Evolutionary conservation across 2,113 vertebrate genomes (phyloP), one percentile per base, ranked within the genome.

Genomic region (Myxocyprinus asiaticus): DNA sequence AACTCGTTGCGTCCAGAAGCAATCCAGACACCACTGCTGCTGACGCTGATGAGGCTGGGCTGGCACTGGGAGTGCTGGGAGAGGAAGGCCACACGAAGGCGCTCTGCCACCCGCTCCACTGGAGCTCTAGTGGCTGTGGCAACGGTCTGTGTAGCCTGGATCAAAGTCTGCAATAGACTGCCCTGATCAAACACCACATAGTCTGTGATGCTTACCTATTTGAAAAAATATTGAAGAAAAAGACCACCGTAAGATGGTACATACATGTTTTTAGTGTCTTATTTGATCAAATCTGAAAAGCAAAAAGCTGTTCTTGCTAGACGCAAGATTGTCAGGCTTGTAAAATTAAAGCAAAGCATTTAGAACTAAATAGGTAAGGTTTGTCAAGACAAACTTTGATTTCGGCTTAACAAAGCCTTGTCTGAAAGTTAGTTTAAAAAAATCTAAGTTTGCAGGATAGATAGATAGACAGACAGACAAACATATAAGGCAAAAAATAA

Each of bases 111-210:
- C 14, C 95, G 95, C 83, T 99, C 97, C 47, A 99, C 95, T 0
- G 98, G 97, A 0, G 90, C 96, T 81, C 95, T 94, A 53, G 97
- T 96, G 7, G 91, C 97, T 0, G 94, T 94, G 73, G 96, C 96
- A 73, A 98, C 95, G 0, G 94, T 95, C 9, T 98, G 97, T 0
- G 97, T 98, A 76, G 97, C 96, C 42, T 96, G 96, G 80, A 98
- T 93, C 65, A 98, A 91, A 0, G 95, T 97, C 91, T 98, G 97
- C 90, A 99, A 97, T 4, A 99, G 80, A 85, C 96, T 96, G 86
- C 94, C 94, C 90, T 98, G 97, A 85, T 99, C 97, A 17, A 98
- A 98, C 61, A 99, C 94, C 63, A 98, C 96, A 22, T 99, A 99
- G 93, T 99, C 98, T 0, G 96, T 98, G 83, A 99, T 95, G 89